Percentiles rank a stretch among this genome's conserved stretches.
phyloP scores from a whole-genome alignment of 2,113 vertebrate genomes.

The Rhinopomastus cyanomelas region DNA sequence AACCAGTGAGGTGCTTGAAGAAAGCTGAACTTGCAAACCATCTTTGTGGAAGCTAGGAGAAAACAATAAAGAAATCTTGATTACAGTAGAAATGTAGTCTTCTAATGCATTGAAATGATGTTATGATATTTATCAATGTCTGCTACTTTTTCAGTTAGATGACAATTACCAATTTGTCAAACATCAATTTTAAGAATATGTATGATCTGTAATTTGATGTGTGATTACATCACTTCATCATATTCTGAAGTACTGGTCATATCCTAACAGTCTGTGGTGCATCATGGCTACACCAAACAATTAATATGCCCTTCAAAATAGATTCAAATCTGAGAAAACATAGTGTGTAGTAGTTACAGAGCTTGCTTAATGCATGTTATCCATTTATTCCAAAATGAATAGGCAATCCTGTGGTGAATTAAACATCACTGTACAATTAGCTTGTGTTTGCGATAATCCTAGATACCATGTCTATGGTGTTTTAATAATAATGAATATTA shows the following conservation, averaged over 20 bases:
- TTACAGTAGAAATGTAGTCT: background rate
- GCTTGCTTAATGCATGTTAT: background rate
- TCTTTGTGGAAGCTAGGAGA: background rate
- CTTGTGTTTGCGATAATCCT: background rate
- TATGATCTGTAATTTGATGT: background rate
- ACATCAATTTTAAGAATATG: rapidly evolving
- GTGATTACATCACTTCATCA: background rate
- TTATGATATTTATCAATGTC: background rate
- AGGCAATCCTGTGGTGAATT: rapidly evolving
- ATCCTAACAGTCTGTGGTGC: background rate
- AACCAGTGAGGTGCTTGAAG: background rate
- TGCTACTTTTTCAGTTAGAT: background rate
- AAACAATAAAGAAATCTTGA: background rate
- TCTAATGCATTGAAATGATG: background rate
- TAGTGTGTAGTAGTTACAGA: background rate
- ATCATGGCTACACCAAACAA: background rate
- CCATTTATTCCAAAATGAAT: background rate
- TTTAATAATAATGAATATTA: background rate
- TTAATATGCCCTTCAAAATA: background rate
- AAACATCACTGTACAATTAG: background rate
- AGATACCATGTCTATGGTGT: background rate
- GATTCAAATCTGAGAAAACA: background rate
- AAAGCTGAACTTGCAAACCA: background rate
- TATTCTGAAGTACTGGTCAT: background rate
- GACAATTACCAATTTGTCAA: background rate